Conservation (phyloP, 2,113 vertebrate species). For the Perca fluviatilis region DNA sequence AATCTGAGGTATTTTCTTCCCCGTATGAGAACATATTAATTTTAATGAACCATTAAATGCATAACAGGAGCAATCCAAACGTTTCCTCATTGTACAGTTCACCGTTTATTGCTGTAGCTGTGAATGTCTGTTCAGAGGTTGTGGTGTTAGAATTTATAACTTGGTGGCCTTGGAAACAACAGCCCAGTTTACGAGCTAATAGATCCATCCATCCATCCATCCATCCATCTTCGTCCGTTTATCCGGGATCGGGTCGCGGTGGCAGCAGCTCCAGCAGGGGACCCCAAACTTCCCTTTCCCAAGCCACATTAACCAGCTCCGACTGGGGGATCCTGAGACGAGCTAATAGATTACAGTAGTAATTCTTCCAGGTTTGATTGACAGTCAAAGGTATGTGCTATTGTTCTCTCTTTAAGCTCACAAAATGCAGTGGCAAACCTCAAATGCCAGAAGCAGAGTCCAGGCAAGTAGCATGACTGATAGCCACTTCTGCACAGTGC, state of each 20-base stretch:
- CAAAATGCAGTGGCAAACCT: not conserved
- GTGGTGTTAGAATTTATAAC: constrained; percentile 19
- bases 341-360: constrained; percentile 5
- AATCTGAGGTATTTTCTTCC: not conserved
- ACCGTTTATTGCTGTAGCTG: constrained; percentile 4
- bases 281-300: too few species aligned
- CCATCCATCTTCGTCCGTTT: too few species aligned
- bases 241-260: too few species aligned
- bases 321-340: not conserved
- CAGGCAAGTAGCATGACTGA: not conserved
- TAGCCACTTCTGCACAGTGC: not conserved
- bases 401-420: not conserved
- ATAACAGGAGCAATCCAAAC: not conserved
- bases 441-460: constrained; percentile 15
- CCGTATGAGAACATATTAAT: not conserved
- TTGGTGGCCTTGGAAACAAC: constrained; percentile 30
- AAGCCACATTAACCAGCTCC: too few species aligned
- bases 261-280: too few species aligned
- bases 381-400: not conserved
- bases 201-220: not conserved
- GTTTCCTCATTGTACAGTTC: constrained; percentile 16
- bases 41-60: constrained; percentile 13
- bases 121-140: constrained; percentile 34
- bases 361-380: constrained; percentile 12
- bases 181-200: constrained; percentile 15